Base-by-base conservation (phyloP, 2,888 invertebrate genomes). In the Cheilosia vernalis region DNA sequence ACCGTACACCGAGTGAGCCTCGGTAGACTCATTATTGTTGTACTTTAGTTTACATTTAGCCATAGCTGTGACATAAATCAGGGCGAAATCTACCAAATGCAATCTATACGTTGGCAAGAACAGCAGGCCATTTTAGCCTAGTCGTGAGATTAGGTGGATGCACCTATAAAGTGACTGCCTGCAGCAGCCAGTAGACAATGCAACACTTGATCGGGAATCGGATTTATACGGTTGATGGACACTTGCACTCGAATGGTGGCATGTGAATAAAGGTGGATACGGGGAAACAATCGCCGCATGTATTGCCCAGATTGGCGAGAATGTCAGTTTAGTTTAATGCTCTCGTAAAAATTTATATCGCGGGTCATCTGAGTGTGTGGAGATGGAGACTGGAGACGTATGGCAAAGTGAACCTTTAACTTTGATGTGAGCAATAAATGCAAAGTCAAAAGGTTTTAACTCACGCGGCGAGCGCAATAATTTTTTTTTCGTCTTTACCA, bases 361-460 rank as follows among this genome's bases (percentile, higher is more conserved):
- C 84, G 72, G 85, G 85, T 85, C 85, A 85, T 85, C 85, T 60
- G 49, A 40, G 53, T 49, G 44, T 37, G 58, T 40, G 58, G 27
- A n/a, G n/a, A n/a, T n/a, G n/a, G n/a, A n/a, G n/a, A n/a, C n/a
- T n/a, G n/a, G n/a, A 27, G 79, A 85, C 69, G 84, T 76, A 80
- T 80, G 81, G 61, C 78, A 78, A 61, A 66, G 67, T 76, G 81
- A 80, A 85, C 85, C 81, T 81, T 85, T 85, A 85, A 80, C 85
- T 81, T 81, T 81, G 74, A 81, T 85, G 85, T 81, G 76, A 81
- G 85, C 85, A 85, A 85, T 85, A 85, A 85, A 85, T 85, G 85
- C 85, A 85, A 81, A 85, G 85, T 85, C 85, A 85, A 85, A 85
- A 85, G 85, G 85, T 85, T 81, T 85, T 85, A 85, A 85, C 85